These are phyloP conservation scores for Cheilosia vulpina DNA, from an alignment of 2,888 invertebrate genomes.

Conservation along the genomic window DNA sequence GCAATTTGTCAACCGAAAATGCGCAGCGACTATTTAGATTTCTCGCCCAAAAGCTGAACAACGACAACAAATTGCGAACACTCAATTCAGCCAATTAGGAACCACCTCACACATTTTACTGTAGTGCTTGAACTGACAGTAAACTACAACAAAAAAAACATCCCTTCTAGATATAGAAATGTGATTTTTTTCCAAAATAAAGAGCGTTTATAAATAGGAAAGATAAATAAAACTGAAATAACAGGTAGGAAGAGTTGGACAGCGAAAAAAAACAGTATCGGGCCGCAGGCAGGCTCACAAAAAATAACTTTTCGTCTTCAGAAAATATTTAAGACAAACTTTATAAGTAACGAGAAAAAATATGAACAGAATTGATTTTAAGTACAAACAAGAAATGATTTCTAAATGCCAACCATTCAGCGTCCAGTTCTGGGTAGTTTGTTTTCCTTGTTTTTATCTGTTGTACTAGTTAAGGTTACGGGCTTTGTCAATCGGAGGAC, in stretches of 20 bases:
- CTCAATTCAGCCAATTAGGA: too few species aligned
- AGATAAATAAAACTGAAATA: slow-evolving; percentile 48
- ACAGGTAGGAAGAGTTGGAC: slow-evolving; percentile 15
- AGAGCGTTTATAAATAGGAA: slow-evolving; percentile 7
- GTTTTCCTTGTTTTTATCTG: slow-evolving; percentile 66
- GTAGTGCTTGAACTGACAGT: background rate
- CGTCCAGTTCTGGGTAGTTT: slow-evolving; percentile 48
- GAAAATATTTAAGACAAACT: slow-evolving; percentile 26
- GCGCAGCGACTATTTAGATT: too few species aligned
- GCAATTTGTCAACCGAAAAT: too few species aligned
- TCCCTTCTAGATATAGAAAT: slow-evolving; percentile 2
- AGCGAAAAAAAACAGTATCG: background rate
- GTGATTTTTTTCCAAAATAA: slow-evolving; percentile 13
- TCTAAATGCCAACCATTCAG: background rate
- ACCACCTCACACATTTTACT: too few species aligned
- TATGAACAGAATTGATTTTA: slow-evolving; percentile 5
- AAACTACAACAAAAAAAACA: slow-evolving; percentile 31
- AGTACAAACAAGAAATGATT: background rate
- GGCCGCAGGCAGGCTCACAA: background rate
- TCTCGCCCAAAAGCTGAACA: too few species aligned
- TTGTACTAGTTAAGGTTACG: slow-evolving; percentile 6
- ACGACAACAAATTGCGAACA: too few species aligned
- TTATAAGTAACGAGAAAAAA: slow-evolving; percentile 10
- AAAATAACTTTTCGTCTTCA: slow-evolving; percentile 15
- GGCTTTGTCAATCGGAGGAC: slow-evolving; percentile 54